Conservation (phyloP, 1,140 invertebrate species). For the Lysiphlebus fabarum region DNA sequence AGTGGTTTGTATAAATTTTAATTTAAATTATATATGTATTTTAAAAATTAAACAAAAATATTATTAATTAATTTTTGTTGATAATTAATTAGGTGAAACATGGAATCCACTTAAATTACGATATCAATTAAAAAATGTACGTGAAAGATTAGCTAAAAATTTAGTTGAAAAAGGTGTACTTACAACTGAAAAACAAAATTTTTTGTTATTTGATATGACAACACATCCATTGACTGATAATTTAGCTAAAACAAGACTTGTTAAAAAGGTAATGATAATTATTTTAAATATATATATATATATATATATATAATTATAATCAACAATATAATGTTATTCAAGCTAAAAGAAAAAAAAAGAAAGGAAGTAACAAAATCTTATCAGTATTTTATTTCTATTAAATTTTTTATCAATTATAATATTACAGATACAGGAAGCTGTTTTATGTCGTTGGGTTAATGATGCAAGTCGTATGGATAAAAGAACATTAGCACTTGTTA, state of each 20-base stretch:
- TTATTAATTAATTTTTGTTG: slow-evolving; percentile 10
- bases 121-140: slow-evolving; percentile 98
- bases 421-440: slow-evolving; percentile 90
- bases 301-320: neutral
- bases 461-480: slow-evolving; percentile 97
- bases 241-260: slow-evolving; percentile 91
- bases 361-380: slow-evolving; percentile 14
- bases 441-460: slow-evolving; percentile 93
- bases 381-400: slow-evolving; percentile 13
- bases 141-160: slow-evolving; percentile 98
- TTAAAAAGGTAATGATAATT: slow-evolving; percentile 78
- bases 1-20: slow-evolving; percentile 83
- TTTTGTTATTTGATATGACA: slow-evolving; percentile 99
- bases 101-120: slow-evolving; percentile 99
- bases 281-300: neutral
- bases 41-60: slow-evolving; percentile 18
- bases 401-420: slow-evolving; percentile 14
- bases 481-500: slow-evolving; percentile 86
- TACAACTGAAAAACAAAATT: slow-evolving; percentile 99
- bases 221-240: slow-evolving; percentile 98
- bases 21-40: too few relatives aligned
- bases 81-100: slow-evolving; percentile 80
- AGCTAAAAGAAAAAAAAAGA: too few relatives aligned
- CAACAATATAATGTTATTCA: neutral
- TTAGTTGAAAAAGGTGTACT: slow-evolving; percentile 99